phyloP scores from a whole-genome alignment of 2,113 vertebrate genomes.

The Amblyopsis rosae region DNA sequence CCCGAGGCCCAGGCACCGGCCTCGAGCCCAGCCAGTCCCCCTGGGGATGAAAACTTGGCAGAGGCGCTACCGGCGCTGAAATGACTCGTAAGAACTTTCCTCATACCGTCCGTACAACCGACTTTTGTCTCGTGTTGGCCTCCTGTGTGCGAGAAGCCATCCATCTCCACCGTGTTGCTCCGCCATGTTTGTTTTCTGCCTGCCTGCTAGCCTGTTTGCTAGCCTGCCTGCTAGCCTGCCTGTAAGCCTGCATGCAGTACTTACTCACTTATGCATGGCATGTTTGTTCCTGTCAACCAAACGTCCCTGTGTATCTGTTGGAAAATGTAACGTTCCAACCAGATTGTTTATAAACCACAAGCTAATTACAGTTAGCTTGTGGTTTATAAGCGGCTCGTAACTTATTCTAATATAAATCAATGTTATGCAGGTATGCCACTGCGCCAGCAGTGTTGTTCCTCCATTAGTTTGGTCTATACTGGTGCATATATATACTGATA shows the following conservation, averaged over 20 bases:
- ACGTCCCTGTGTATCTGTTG: background rate
- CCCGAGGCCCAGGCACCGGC: constrained; percentile 30
- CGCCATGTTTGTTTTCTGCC: background rate
- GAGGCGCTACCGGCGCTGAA: constrained; percentile 71
- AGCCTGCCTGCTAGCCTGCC: background rate
- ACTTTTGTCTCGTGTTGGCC: background rate
- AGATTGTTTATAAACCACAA: too few species aligned
- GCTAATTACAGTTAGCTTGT: too few species aligned
- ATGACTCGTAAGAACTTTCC: constrained; percentile 76
- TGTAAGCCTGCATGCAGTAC: background rate
- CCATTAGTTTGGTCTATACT: too few species aligned
- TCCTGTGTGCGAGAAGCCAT: background rate
- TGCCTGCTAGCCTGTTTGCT: background rate
- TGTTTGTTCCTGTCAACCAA: background rate
- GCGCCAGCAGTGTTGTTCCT: too few species aligned
- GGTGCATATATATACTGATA: too few species aligned
- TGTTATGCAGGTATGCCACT: too few species aligned
- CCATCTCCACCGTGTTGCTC: background rate
- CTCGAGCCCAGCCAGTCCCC: constrained; percentile 10
- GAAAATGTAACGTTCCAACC: too few species aligned
- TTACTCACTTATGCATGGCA: background rate
- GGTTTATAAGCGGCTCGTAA: too few species aligned
- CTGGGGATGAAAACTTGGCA: constrained; percentile 56
- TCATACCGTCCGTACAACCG: background rate
- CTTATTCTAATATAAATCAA: too few species aligned